Evolutionary conservation across 2,113 vertebrate species (phyloP).

Genomic region (Varanus komodoensis): DNA sequence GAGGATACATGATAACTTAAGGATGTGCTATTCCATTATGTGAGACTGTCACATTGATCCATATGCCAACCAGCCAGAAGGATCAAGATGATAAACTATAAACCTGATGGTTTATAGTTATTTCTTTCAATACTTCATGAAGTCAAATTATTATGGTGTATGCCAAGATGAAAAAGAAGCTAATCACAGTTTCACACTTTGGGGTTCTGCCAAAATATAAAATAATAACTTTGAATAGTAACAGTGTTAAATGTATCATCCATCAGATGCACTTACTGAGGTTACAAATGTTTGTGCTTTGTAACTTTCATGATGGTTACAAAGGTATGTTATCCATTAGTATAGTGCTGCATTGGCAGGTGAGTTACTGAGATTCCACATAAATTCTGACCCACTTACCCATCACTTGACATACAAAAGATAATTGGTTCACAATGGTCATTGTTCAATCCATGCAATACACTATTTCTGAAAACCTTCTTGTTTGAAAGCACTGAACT

Average conservation of each 20-base stretch:
- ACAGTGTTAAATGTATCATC: not conserved
- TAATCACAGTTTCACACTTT: not conserved
- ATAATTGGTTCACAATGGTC: not conserved
- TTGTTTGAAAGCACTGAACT: not conserved
- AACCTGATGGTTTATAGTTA: not conserved
- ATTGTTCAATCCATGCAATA: not conserved
- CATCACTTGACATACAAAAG: not conserved
- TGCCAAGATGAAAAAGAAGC: not conserved
- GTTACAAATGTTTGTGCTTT: not conserved
- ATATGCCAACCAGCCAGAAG: not conserved
- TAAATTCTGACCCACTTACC: not conserved
- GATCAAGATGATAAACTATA: not conserved
- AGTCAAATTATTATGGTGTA: not conserved
- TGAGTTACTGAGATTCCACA: not conserved
- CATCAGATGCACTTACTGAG: not conserved
- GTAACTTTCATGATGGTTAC: not conserved
- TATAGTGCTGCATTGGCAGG: not conserved
- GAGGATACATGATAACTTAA: not conserved
- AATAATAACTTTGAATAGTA: not conserved
- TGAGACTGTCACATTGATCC: not conserved
- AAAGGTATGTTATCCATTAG: not conserved
- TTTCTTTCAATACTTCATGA: not conserved
- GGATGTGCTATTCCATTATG: not conserved
- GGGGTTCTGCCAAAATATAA: not conserved
- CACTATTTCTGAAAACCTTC: not conserved